Evolutionary conservation across 2,113 vertebrate species (phyloP).

Genomic region (Psettodes erumei): DNA sequence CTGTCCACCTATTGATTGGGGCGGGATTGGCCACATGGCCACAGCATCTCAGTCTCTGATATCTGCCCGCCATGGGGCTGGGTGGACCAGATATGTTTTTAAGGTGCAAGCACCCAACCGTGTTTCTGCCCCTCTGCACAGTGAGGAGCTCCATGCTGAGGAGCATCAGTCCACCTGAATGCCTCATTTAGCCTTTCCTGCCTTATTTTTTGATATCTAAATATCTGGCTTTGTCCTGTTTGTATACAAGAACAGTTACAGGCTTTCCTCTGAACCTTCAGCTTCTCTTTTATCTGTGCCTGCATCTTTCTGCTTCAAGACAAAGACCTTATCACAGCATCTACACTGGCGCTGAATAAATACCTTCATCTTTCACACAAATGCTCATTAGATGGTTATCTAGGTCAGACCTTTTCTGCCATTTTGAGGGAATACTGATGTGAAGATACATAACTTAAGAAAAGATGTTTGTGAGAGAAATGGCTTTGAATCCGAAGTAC

Average conservation of each 20-base stretch:
- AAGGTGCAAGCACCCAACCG: background rate
- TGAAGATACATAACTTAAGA: background rate
- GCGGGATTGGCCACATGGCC: conserved; percentile 8
- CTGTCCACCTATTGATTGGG: conserved; percentile 38
- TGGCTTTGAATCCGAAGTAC: background rate
- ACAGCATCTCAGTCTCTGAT: conserved; percentile 28
- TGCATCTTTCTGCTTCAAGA: conserved; percentile 56
- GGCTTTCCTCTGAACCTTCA: conserved; percentile 37
- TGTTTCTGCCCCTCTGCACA: background rate
- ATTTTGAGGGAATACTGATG: background rate
- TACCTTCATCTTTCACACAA: conserved; percentile 39
- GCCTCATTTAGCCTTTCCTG: conserved; percentile 7
- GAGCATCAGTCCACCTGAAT: background rate
- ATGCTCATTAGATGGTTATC: conserved; percentile 50
- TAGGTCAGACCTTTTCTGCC: conserved; percentile 2
- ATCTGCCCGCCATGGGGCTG: conserved; percentile 11
- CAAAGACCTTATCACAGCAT: conserved; percentile 45
- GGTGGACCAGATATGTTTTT: conserved; percentile 46
- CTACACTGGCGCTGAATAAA: conserved; percentile 66
- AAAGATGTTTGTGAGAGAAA: background rate
- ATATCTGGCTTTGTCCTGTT: conserved; percentile 11
- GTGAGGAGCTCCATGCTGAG: conserved; percentile 2
- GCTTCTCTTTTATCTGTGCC: conserved; percentile 38
- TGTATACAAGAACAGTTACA: background rate
- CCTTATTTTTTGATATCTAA: conserved; percentile 16